These are phyloP conservation scores for Eupristina koningsbergeri DNA, from an alignment of 1,140 invertebrate species.

Conservation along the genomic window DNA sequence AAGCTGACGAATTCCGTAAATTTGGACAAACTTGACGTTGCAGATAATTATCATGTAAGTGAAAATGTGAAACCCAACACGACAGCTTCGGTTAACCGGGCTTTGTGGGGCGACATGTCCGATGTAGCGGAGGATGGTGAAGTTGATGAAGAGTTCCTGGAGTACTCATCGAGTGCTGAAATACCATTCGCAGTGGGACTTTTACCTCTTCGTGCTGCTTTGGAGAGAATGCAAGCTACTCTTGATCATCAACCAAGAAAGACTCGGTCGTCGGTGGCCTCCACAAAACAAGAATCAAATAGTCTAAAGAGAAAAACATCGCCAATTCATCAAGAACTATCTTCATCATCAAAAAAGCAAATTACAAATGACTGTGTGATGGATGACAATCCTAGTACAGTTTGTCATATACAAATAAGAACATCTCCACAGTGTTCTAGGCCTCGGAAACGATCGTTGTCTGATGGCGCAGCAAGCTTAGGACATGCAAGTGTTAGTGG, in stretches of 20 bases:
- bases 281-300: slow-evolving; percentile 58
- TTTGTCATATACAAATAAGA: slow-evolving; percentile 70
- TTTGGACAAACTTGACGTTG: slow-evolving; percentile 31
- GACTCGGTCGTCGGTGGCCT: slow-evolving; percentile 69
- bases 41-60: slow-evolving; percentile 23
- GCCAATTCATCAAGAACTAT: slow-evolving; percentile 49
- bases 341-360: slow-evolving; percentile 53
- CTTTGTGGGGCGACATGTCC: slow-evolving; percentile 71
- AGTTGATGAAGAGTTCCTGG: slow-evolving; percentile 54
- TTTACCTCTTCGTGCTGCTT: slow-evolving; percentile 69
- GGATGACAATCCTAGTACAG: slow-evolving; percentile 61
- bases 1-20: slow-evolving; percentile 50
- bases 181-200: slow-evolving; percentile 73
- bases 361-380: slow-evolving; percentile 44
- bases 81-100: slow-evolving; percentile 64
- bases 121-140: slow-evolving; percentile 63
- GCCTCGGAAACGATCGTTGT: slow-evolving; percentile 45
- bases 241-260: slow-evolving; percentile 73
- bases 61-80: slow-evolving; percentile 49
- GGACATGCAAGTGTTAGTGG: slow-evolving; percentile 17
- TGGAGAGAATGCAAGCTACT: slow-evolving; percentile 72
- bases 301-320: slow-evolving; percentile 61
- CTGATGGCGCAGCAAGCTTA: slow-evolving; percentile 33
- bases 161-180: slow-evolving; percentile 67
- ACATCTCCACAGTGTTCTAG: slow-evolving; percentile 60